These are phyloP conservation scores for Potamilus streckersoni DNA, from an alignment of 1,140 invertebrate species.

Conservation along the genomic window DNA sequence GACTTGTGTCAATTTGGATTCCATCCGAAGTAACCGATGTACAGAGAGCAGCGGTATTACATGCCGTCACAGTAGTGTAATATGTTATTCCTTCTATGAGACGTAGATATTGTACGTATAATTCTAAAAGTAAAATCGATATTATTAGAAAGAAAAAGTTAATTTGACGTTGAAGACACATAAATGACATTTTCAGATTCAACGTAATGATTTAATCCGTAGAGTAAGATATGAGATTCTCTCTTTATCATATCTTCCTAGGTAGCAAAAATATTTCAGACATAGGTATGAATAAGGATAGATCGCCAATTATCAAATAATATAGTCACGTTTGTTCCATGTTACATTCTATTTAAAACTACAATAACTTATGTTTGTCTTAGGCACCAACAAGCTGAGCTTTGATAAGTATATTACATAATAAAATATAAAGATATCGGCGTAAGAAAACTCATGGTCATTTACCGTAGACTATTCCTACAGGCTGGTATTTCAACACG, in stretches of 20 bases:
- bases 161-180: background rate
- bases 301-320: background rate
- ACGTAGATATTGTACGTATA: slow-evolving; percentile 19
- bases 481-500: slow-evolving; percentile 16
- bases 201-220: too few species aligned
- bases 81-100: slow-evolving; percentile 42
- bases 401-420: background rate
- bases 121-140: slow-evolving; percentile 24
- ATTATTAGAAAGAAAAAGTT: background rate
- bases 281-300: background rate
- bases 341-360: background rate
- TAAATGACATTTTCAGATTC: background rate
- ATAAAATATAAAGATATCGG: background rate
- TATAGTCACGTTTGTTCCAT: background rate
- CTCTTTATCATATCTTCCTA: too few species aligned
- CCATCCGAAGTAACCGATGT: slow-evolving; percentile 43
- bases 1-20: slow-evolving; percentile 43
- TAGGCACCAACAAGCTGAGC: background rate
- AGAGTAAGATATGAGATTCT: too few species aligned
- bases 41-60: slow-evolving; percentile 44
- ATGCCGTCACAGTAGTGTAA: slow-evolving; percentile 46
- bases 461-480: slow-evolving; percentile 15
- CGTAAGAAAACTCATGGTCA: background rate
- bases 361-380: background rate
- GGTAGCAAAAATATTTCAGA: background rate